phyloP scores from a whole-genome alignment of 2,797 vertebrate species.

The Emydoidea blandingii region DNA sequence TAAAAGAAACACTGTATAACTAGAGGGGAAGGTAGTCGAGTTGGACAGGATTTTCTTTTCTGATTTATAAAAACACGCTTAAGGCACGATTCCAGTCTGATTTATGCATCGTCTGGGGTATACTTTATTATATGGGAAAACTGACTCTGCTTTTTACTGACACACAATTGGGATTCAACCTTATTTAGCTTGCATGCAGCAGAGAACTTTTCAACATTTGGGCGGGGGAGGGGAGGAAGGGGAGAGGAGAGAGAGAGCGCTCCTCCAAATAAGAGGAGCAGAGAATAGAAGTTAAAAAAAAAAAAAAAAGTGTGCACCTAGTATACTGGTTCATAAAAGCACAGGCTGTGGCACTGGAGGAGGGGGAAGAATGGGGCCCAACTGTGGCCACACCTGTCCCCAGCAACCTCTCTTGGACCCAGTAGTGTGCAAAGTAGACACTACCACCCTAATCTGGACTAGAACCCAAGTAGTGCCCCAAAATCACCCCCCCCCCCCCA shows the following conservation, averaged over 20 bases:
- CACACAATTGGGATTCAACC: constrained; percentile 10
- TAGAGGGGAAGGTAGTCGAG: constrained; percentile 43
- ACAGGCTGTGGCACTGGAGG: too few relatives aligned
- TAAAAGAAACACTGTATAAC: constrained; percentile 57
- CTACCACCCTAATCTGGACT: too few relatives aligned
- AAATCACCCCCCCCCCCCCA: too few relatives aligned
- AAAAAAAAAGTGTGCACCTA: too few relatives aligned
- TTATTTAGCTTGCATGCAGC: background rate
- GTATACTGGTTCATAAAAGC: too few relatives aligned
- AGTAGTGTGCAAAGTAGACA: too few relatives aligned
- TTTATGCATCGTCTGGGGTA: constrained; percentile 49
- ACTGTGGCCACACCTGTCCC: too few relatives aligned
- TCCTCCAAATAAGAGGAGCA: background rate
- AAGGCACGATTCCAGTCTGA: constrained; percentile 65
- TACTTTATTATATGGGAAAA: constrained; percentile 69
- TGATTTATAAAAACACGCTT: constrained; percentile 65
- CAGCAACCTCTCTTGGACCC: too few relatives aligned
- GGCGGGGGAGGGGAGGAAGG: rapidly evolving
- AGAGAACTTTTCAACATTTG: background rate
- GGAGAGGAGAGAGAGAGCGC: background rate
- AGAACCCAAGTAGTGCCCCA: too few relatives aligned
- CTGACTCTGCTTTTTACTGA: constrained; percentile 60
- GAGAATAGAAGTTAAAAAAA: background rate
- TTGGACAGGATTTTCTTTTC: constrained; percentile 49
- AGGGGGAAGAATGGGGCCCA: too few relatives aligned